These are phyloP conservation scores for Mystacornis crossleyi DNA, from an alignment of 2,113 vertebrate genomes.

Conservation along the genomic window DNA sequence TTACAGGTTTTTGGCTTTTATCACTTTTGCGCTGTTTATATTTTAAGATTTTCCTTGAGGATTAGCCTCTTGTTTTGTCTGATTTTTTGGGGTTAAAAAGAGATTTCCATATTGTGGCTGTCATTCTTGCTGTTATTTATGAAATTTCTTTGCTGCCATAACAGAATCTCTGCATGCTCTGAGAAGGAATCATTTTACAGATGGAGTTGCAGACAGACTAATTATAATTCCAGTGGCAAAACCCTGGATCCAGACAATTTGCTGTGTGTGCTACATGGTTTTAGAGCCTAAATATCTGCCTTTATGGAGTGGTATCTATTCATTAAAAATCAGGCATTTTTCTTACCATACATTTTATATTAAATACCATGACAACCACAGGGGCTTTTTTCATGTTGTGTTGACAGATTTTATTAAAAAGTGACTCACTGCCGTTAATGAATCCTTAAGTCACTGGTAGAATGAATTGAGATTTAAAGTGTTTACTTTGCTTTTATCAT, in stretches of 20 bases:
- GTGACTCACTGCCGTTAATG: background rate
- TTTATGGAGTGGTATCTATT: background rate
- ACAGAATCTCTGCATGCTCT: background rate
- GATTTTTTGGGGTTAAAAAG: background rate
- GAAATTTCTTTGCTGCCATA: background rate
- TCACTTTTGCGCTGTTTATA: background rate
- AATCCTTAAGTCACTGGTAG: background rate
- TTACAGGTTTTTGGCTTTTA: background rate
- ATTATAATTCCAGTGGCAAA: constrained; percentile 12
- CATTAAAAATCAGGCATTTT: background rate
- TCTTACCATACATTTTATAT: background rate
- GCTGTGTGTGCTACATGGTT: background rate
- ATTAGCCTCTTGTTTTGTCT: background rate
- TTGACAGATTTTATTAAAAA: constrained; percentile 9
- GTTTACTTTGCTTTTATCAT: background rate
- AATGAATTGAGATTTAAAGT: background rate
- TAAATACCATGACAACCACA: background rate
- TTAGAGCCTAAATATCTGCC: background rate
- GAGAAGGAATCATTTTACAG: background rate
- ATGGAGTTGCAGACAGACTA: background rate
- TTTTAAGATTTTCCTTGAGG: background rate
- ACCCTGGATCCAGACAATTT: background rate
- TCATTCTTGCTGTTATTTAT: background rate
- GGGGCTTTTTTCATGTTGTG: background rate
- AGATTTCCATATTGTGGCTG: background rate